These are phyloP conservation scores for Burhinus oedicnemus DNA, from an alignment of 2,113 vertebrate genomes.

Conservation along the genomic window DNA sequence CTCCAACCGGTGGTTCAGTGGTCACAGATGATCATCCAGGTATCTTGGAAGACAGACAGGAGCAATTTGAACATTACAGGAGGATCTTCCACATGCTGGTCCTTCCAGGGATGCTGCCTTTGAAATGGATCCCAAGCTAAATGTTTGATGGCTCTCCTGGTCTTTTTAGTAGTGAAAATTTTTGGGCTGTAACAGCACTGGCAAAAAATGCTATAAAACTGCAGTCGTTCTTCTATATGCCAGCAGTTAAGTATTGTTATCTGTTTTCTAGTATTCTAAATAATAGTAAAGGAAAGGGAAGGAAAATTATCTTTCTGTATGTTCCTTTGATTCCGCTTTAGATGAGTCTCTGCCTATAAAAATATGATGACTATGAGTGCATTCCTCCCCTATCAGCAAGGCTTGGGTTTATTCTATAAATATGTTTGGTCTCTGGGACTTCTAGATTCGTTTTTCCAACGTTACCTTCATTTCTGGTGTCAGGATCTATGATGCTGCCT, in stretches of 20 bases:
- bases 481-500: neutral
- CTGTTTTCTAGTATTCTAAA: neutral
- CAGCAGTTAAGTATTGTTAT: neutral
- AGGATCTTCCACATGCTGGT: neutral
- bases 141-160: neutral
- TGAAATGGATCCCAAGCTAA: neutral
- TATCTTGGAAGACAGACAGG: neutral
- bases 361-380: too few species aligned
- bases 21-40: neutral
- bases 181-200: neutral
- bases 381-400: neutral
- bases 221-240: accelerated
- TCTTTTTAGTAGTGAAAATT: neutral
- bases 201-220: neutral
- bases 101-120: neutral
- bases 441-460: neutral
- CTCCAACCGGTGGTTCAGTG: neutral
- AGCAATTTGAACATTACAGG: neutral
- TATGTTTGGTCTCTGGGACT: neutral
- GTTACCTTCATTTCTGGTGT: neutral
- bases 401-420: neutral
- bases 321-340: neutral
- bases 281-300: neutral
- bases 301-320: neutral
- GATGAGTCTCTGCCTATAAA: neutral